A percentile compares a stretch with the other conserved stretches of the same genome.
phyloP scores from a whole-genome alignment of 2,797 vertebrate species.

The Pogoniulus pusillus region DNA sequence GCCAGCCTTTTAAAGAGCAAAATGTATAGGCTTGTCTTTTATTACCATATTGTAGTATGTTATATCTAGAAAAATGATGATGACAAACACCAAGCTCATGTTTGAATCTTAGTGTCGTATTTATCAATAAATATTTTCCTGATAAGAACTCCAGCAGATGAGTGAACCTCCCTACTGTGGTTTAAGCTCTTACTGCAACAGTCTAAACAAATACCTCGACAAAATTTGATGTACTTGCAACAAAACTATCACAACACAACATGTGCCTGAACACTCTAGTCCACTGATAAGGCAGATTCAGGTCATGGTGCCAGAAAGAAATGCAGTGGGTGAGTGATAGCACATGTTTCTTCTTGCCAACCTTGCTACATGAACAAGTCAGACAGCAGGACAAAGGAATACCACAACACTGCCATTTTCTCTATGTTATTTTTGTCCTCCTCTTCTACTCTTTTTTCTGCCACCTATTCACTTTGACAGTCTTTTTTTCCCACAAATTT shows the following conservation, averaged over 20 bases:
- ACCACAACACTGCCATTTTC: not conserved
- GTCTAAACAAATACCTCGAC: not conserved
- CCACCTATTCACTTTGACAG: not conserved
- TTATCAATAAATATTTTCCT: not conserved
- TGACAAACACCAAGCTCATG: not conserved
- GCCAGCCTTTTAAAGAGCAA: not conserved
- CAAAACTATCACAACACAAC: not conserved
- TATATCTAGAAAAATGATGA: not conserved
- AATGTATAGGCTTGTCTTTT: not conserved
- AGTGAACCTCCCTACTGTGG: not conserved
- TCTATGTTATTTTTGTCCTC: not conserved
- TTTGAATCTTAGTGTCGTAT: not conserved
- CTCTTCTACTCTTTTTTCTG: not conserved
- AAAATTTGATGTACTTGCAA: not conserved
- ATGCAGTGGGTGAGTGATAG: not conserved
- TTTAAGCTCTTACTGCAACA: not conserved
- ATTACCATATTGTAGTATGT: not conserved
- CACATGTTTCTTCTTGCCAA: conserved; percentile 21
- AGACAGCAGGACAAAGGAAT: not conserved
- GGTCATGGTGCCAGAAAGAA: not conserved
- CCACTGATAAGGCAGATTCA: not conserved
- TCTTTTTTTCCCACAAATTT: not conserved
- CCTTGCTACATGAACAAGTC: not conserved
- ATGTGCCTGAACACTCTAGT: not conserved
- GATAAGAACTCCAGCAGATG: not conserved